Evolutionary conservation across 2,888 invertebrate species (phyloP), one percentile per base, ranked within the genome.

Genomic region (Cremastinae sp.): DNA sequence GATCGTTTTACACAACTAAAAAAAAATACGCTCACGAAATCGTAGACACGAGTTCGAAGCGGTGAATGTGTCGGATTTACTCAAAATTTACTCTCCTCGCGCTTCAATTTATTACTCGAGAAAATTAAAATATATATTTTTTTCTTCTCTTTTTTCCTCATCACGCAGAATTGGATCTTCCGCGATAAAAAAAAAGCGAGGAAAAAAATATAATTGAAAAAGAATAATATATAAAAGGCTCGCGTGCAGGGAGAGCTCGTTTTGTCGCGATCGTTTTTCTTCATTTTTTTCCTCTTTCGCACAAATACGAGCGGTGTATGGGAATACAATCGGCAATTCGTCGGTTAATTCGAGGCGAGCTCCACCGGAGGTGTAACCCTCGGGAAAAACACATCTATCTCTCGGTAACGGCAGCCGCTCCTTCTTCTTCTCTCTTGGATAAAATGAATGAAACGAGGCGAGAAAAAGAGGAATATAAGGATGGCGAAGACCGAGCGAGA

Each of bases 401-500:
- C 55, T 39, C 39, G 14, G 47, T 39, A 65, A 9, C 16, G n/a
- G 37, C 18, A 14, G 28, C n/a, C 14, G 10, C 55, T 12, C 16
- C 22, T 28, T 28, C 53, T 16, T 39, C 45, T 14, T 66, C 43
- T 43, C 65, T 70, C 66, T 53, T 55, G 69, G 69, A 68, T 69
- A 74, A 55, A 68, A 76, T 73, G 76, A 76, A 73, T 76, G 76
- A 73, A 73, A 76, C 64, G 69, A 73, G 59, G 55, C 76, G 73
- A 65, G 73, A 73, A 73, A 68, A 70, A 64, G 65, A 72, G 55
- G 66, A 75, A 68, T 53, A 61, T 43, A 74, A 61, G 65, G 35
- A 51, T 64, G 47, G 65, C 41, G 58, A 74, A 74, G 43, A 70
- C 18, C 43, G 47, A 41, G 18, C 51, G 69, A 86, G 89, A 87